Evolutionary conservation across 2,888 invertebrate genomes (phyloP), one percentile per base, ranked within the genome.

Genomic region (Mantis religiosa): DNA sequence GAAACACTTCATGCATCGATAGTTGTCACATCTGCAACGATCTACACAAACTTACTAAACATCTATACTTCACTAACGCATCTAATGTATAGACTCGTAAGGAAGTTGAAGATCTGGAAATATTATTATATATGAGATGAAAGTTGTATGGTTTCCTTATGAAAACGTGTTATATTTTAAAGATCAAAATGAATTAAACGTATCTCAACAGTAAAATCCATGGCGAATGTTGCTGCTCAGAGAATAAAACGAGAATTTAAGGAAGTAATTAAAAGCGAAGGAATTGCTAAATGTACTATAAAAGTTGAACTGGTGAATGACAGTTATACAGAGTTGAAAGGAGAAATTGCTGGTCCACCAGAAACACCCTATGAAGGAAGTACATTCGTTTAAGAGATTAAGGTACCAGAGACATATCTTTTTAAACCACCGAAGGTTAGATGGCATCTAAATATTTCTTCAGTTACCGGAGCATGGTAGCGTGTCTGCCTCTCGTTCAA

Each of bases 381-480:
- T 27, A 97, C 95, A 91, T 99, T 98, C 94, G 94, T 97, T 90
- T 95, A 99, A 91, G 99, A 99, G 94, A 99, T 99, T 90, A 98
- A 97, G 95, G 98, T 99, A 91, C 99, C 99, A 92, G 99, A 99
- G 94, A 98, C 98, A 84, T 99, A 99, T 94, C 99, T 99, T 27
- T 99, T 99, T 93, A 98, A 98, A 95, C 99, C 99, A 91, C 99
- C 99, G 87, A 99, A 99, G 96, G 99, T 99, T 95, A 93, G 92
- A 93, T 99, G 99, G 99, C 99, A 99, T 94, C 99, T 99, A 88
- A 99, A 99, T 94, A 99, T 99, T 92, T 99, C 99, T 88, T 99
- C 99, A 27, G 99, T 98, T 27, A 99, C 99, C 0, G 98, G 98
- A 89, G 99, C 98, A 87, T n/a, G n/a, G n/a, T n/a, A n/a, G n/a